phyloP scores from a whole-genome alignment of 2,888 invertebrate genomes.

The Acrocera orbiculus region DNA sequence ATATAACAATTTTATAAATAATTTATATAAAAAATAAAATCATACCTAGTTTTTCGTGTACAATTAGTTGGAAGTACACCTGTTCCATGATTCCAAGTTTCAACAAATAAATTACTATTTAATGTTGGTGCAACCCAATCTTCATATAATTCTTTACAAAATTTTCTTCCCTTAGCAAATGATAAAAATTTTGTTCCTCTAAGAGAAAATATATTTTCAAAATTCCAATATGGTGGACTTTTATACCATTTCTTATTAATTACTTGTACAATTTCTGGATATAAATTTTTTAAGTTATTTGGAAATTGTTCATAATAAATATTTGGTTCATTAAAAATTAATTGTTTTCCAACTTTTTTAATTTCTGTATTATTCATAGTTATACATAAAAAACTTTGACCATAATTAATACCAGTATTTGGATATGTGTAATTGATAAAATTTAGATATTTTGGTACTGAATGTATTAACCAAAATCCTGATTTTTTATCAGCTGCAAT shows the following conservation, averaged over 20 bases:
- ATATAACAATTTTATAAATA: too few species aligned
- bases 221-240: constrained; percentile 33
- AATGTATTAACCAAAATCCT: constrained; percentile 85
- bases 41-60: constrained; percentile 37
- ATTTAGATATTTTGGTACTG: constrained; percentile 58
- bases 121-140: constrained; percentile 62
- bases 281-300: constrained; percentile 29
- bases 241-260: constrained; percentile 19
- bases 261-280: constrained; percentile 21
- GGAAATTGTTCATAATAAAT: constrained; percentile 54
- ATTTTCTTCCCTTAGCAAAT: constrained; percentile 69
- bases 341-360: constrained; percentile 54
- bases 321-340: constrained; percentile 65
- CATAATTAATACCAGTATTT: constrained; percentile 50
- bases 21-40: not conserved
- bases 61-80: constrained; percentile 65
- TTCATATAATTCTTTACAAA: constrained; percentile 63
- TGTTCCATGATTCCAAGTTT: constrained; percentile 74
- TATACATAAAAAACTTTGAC: constrained; percentile 78
- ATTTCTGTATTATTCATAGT: constrained; percentile 45
- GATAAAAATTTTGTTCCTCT: constrained; percentile 49
- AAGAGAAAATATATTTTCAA: constrained; percentile 40
- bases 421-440: constrained; percentile 48
- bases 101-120: constrained; percentile 53
- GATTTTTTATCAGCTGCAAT: constrained; percentile 49